Percentiles rank a stretch among this genome's conserved stretches.
phyloP scores from a whole-genome alignment of 2,888 invertebrate genomes.

The Cephus sareptanus region DNA sequence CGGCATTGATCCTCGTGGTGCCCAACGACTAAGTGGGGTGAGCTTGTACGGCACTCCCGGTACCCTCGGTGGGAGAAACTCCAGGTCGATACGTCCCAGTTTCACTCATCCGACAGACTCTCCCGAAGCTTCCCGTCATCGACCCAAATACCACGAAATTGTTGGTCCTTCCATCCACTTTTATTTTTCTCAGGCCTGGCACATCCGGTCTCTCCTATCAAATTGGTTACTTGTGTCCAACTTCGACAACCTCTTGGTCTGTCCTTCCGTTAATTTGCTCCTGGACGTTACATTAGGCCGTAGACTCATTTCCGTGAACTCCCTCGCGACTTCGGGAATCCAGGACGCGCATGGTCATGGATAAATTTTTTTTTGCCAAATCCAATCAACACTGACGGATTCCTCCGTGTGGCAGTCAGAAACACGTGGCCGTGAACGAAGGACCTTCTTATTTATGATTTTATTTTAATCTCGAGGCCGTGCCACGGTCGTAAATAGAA shows the following conservation, averaged over 20 bases:
- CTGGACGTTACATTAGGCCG: not conserved
- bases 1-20: slow-evolving; percentile 4
- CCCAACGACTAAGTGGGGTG: not conserved
- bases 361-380: not conserved
- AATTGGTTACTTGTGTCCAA: not conserved
- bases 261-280: not conserved
- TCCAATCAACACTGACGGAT: not conserved
- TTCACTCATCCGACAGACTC: slow-evolving; percentile 25
- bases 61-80: not conserved
- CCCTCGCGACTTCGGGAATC: not conserved
- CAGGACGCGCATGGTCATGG: not conserved
- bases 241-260: not conserved
- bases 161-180: not conserved
- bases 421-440: not conserved
- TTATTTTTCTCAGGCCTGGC: not conserved
- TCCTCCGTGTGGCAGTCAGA: not conserved
- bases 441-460: not conserved
- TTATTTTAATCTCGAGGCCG: not conserved
- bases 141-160: slow-evolving; percentile 24
- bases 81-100: slow-evolving; percentile 42
- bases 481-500: not conserved
- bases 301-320: too few relatives aligned
- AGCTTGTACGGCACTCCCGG: not conserved
- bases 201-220: not conserved
- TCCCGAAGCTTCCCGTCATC: slow-evolving; percentile 34